Evolutionary conservation across 2,797 vertebrate species (phyloP), one percentile per base, ranked within the genome.

Genomic region (Vireo griseus): DNA sequence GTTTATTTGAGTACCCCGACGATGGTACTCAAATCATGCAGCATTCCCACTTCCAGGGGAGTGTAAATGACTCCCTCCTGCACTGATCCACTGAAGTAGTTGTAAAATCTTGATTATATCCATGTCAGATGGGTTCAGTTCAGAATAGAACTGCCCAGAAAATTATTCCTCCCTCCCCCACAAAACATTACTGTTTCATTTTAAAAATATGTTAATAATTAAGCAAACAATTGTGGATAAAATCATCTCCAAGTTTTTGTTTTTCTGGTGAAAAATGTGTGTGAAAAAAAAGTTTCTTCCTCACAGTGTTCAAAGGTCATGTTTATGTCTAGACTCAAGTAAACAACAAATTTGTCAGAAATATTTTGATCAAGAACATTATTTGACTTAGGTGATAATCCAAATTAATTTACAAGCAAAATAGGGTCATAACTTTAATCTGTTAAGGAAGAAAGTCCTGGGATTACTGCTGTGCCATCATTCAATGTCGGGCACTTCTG

Each of bases 61-160:
- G 72, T 65, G 82, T 69, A 86, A 96, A 94, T 78, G 7, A 71
- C 61, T 81, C 69, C 42, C 37, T 75, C 69, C 71, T 73, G 57
- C 74, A 90, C 48, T 44, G 69, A 72, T 80, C 63, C 69, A 66
- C 33, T 81, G 63, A 31, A 87, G 35, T 16, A 48, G 42, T 28
- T 79, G 86, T 92, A 92, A 95, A 92, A 78, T 74, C 78, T 75
- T 94, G 47, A 86, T 88, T 88, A 50, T 42, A 63, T 52, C 66
- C 37, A 12, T 62, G 62, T 75, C 9, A 4, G 57, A 77, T 19
- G 19, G 50, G 58, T 65, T 92, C 59, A 76, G 47, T 78, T 80
- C 73, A 90, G 62, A 87, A 50, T 1, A 92, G 65, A 93, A 68
- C 61, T 78, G 37, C 44, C 31, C 58, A 94, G 72, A 86, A 96